These are phyloP conservation scores for Acanthurus leucopareius DNA, from an alignment of 2,797 vertebrate species.

Conservation along the genomic window DNA sequence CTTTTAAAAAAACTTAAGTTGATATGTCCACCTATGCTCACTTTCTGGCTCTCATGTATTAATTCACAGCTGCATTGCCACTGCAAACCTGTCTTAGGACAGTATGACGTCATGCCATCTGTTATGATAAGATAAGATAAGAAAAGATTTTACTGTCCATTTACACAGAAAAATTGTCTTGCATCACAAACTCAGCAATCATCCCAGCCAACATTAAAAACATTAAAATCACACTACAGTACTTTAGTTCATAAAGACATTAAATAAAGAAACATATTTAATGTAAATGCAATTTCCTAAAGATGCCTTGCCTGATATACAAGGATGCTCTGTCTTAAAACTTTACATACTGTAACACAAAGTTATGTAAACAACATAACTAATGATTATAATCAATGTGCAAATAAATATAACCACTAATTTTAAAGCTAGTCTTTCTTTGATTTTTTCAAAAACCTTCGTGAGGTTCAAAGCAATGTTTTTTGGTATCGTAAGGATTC, in stretches of 20 bases:
- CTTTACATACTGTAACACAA: not conserved
- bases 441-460: not conserved
- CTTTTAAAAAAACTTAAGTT: too few species aligned
- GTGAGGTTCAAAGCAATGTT: conserved; percentile 24
- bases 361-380: too few species aligned
- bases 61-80: not conserved
- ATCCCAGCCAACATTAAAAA: too few species aligned
- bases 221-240: too few species aligned
- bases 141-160: too few species aligned
- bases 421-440: not conserved
- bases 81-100: too few species aligned
- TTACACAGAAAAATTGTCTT: too few species aligned
- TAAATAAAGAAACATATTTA: too few species aligned
- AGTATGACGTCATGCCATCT: too few species aligned
- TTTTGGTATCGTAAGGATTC: not conserved
- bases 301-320: not conserved
- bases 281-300: not conserved
- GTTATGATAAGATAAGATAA: too few species aligned
- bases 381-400: not conserved
- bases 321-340: conserved; percentile 8
- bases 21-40: not conserved
- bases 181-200: too few species aligned
- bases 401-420: not conserved
- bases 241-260: too few species aligned
- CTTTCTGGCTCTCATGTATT: not conserved